Evolutionary conservation across 2,113 vertebrate genomes (phyloP).

Genomic region (Neolamprologus sp.): DNA sequence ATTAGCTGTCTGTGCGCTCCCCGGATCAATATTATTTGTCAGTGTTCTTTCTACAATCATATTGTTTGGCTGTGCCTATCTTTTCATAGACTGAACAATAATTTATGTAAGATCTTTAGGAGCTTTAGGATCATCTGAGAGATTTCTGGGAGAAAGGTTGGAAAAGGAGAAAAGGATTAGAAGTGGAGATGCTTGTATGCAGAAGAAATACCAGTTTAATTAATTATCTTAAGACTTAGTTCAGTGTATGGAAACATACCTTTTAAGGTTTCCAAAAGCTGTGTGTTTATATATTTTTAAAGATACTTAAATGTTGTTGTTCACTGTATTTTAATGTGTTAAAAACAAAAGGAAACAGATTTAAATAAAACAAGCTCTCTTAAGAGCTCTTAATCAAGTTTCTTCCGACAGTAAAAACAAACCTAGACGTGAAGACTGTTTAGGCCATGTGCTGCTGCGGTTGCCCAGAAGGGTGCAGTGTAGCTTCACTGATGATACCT

Average conservation of each 20-base stretch:
- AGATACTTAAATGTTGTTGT: not conserved
- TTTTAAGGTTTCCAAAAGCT: not conserved
- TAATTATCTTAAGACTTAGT: not conserved
- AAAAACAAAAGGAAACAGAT: not conserved
- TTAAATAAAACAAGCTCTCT: not conserved
- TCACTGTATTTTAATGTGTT: not conserved
- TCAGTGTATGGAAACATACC: not conserved
- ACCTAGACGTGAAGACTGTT: not conserved
- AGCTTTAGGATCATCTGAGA: not conserved
- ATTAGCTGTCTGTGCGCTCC: conserved; percentile 69
- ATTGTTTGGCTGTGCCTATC: conserved; percentile 57
- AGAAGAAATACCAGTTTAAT: not conserved
- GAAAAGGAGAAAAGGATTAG: not conserved
- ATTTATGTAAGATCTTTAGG: conserved; percentile 18
- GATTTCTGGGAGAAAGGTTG: not conserved
- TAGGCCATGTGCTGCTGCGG: not conserved
- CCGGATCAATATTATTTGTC: conserved; percentile 72
- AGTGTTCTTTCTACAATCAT: conserved; percentile 67
- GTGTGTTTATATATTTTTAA: not conserved
- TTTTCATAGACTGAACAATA: conserved; percentile 48
- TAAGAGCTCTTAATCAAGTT: not conserved
- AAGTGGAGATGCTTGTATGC: not conserved
- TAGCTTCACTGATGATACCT: conserved; percentile 44
- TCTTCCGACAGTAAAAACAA: not conserved
- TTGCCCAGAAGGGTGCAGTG: conserved; percentile 66